Percentiles rank a stretch among this genome's conserved stretches.
Evolutionary conservation across 2,113 vertebrate genomes (phyloP).

Genomic region (Rhinogobius similis): DNA sequence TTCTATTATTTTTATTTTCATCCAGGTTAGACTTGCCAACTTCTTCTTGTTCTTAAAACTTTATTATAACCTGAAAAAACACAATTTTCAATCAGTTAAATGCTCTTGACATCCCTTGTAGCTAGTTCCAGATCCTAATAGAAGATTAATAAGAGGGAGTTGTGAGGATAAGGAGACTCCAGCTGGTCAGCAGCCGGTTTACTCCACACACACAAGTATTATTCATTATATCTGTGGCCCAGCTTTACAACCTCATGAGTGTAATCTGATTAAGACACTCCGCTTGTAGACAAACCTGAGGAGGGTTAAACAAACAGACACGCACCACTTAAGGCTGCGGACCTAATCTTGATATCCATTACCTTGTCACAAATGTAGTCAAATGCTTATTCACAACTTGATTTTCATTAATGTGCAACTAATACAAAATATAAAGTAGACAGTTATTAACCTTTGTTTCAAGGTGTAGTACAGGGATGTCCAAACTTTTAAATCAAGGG

Average conservation of each 20-base stretch:
- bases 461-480: too few species aligned
- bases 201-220: constrained; percentile 38
- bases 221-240: constrained; percentile 48
- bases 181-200: too few species aligned
- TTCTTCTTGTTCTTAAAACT: too few species aligned
- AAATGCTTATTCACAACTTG: not conserved
- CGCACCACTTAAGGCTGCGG: constrained; percentile 39
- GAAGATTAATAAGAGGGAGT: too few species aligned
- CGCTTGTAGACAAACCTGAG: constrained; percentile 55
- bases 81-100: too few species aligned
- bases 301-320: constrained; percentile 39
- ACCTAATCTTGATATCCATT: constrained; percentile 41
- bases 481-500: too few species aligned
- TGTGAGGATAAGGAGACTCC: constrained; percentile 55
- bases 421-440: not conserved
- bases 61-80: too few species aligned
- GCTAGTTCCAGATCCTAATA: too few species aligned
- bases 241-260: constrained; percentile 67
- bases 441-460: too few species aligned
- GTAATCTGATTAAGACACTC: constrained; percentile 65
- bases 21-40: too few species aligned
- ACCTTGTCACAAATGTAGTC: not conserved
- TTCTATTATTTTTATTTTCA: too few species aligned
- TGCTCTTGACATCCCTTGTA: too few species aligned
- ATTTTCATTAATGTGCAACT: not conserved